Base-by-base conservation (phyloP, 2,797 vertebrate genomes). In the Eupleurogrammus muticus region DNA sequence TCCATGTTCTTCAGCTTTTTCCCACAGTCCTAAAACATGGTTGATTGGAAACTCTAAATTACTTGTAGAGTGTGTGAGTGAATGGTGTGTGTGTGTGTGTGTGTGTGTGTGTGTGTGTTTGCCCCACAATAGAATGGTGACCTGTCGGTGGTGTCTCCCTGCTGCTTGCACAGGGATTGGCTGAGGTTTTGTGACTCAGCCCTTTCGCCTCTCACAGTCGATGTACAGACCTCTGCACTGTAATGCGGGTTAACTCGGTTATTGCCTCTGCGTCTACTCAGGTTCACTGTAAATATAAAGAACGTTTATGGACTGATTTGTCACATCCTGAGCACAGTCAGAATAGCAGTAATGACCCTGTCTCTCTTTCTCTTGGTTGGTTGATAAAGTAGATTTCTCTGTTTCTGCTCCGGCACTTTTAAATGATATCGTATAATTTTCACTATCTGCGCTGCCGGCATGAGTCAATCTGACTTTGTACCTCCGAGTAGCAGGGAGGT, bases 401-500 rank as follows among this genome's bases (percentile, higher is more conserved):
- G 34, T 53, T 62, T 62, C 54, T 72, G 64, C 56, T 50, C n/a
- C 38, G 17, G 73, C 54, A 10, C 12, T 75, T 38, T 21, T 36
- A 64, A 70, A 73, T 70, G 70, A 71, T 19, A 36, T 23, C 50
- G 8, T 68, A 80, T 79, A 51, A 77, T 48, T 49, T 81, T 80
- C 57, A 36, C 65, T 73, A 69, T 72, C 76, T 75, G 65, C 23
- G 54, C 21, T n/a, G 40, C 48, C 44, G 8, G 61, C 53, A 19
- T 1, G 28, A 62, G 55, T 65, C 23, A 58, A 79, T 52, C 23
- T 49, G 3, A 58, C 19, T 48, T 60, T 59, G n/a, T 5, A 42
- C 32, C 80, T 35, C n/a, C 13, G 53, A 16, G 59, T 8, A 34
- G 65, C 70, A 44, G 56, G 40, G 49, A 36, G 24, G 46, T 68